phyloP scores from a whole-genome alignment of 2,797 vertebrate species.

The Pangasius krempfi region DNA sequence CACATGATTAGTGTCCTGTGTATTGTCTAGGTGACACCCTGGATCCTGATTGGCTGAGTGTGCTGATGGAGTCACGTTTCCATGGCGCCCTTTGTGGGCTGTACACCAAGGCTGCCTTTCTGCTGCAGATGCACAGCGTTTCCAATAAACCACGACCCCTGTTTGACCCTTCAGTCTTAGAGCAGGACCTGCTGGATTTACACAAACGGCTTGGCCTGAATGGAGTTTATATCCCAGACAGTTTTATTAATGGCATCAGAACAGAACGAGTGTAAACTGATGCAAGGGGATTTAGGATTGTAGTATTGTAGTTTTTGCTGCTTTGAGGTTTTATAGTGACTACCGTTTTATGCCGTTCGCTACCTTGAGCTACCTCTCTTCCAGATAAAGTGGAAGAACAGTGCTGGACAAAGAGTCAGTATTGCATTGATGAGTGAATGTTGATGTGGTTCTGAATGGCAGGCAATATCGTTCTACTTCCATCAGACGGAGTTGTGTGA shows the following conservation, averaged over 20 bases:
- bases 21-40: constrained; percentile 62
- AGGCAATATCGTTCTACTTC: neutral
- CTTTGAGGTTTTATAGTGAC: neutral
- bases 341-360: neutral
- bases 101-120: constrained; percentile 70
- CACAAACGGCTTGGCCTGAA: constrained; percentile 58
- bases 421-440: neutral
- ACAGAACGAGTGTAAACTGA: constrained; percentile 11
- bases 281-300: neutral
- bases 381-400: neutral
- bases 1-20: constrained; percentile 13
- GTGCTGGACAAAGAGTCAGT: neutral
- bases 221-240: constrained; percentile 69
- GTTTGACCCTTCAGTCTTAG: constrained; percentile 64
- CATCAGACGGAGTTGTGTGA: neutral
- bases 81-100: constrained; percentile 72
- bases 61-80: constrained; percentile 75
- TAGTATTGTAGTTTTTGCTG: neutral
- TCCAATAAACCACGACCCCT: constrained; percentile 55
- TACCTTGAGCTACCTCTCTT: neutral
- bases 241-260: constrained; percentile 59
- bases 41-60: constrained; percentile 68
- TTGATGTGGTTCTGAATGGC: constrained; percentile 7
- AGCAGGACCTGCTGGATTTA: constrained; percentile 57
- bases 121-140: constrained; percentile 65